phyloP scores from a whole-genome alignment of 2,797 vertebrate species.

The Menidia menidia region DNA sequence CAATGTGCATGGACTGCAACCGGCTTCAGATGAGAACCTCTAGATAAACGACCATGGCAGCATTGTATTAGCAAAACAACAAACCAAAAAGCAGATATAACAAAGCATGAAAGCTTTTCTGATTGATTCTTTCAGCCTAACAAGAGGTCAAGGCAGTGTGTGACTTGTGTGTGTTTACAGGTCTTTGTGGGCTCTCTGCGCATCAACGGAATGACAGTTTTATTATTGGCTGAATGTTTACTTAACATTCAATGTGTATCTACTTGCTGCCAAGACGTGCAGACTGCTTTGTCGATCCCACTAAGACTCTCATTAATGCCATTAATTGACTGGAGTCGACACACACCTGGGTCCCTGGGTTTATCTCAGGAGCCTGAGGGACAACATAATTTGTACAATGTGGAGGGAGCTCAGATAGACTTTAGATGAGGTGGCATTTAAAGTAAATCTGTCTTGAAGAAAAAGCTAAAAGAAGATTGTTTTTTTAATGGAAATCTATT shows the following conservation, averaged over 20 bases:
- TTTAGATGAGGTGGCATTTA: constrained; percentile 4
- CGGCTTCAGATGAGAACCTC: constrained; percentile 64
- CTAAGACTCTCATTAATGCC: constrained; percentile 60
- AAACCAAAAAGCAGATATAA: constrained; percentile 69
- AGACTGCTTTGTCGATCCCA: constrained; percentile 40
- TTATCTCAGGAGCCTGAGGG: constrained; percentile 30
- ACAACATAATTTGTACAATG: constrained; percentile 6
- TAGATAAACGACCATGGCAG: constrained; percentile 59
- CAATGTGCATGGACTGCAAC: constrained; percentile 72
- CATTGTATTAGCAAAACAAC: constrained; percentile 73
- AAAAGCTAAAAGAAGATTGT: not conserved
- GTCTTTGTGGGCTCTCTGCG: constrained; percentile 21
- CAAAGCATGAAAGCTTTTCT: constrained; percentile 60
- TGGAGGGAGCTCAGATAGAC: constrained; percentile 20
- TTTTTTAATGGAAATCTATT: not conserved
- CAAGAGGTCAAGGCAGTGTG: constrained; percentile 38
- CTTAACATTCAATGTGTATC: constrained; percentile 38
- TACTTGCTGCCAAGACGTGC: constrained; percentile 32
- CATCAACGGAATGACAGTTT: constrained; percentile 34
- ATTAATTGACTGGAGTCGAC: constrained; percentile 62
- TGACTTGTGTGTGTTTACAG: constrained; percentile 7
- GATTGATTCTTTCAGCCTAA: constrained; percentile 64
- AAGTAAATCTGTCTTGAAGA: not conserved
- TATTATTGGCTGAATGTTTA: constrained; percentile 40
- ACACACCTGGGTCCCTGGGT: constrained; percentile 67